Percentiles rank a stretch among this genome's conserved stretches.
These are phyloP conservation scores for Nomada fucata DNA, from an alignment of 2,888 invertebrate species.

Conservation along the genomic window DNA sequence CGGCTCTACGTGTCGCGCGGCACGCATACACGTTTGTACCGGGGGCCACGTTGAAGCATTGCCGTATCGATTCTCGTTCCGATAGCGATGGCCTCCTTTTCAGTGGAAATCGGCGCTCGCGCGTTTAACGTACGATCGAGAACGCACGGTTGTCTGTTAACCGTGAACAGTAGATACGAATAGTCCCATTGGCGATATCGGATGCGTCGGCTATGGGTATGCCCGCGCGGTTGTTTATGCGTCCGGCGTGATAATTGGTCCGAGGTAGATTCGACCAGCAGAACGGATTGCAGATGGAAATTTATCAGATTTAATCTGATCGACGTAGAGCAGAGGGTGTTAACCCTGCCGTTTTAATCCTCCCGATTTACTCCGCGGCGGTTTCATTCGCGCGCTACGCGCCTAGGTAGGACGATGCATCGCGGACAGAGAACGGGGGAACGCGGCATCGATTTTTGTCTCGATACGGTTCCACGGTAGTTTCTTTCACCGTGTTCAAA, in stretches of 20 bases:
- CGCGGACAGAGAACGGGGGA: conserved; percentile 65
- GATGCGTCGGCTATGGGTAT: not conserved
- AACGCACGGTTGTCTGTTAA: conserved; percentile 27
- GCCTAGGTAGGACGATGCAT: conserved; percentile 47
- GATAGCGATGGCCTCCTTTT: conserved; percentile 56
- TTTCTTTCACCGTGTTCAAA: conserved; percentile 50
- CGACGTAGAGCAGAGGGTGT: conserved; percentile 22
- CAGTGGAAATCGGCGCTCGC: conserved; percentile 31
- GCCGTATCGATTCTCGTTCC: conserved; percentile 54
- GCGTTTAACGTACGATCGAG: conserved; percentile 32
- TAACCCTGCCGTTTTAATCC: conserved; percentile 45
- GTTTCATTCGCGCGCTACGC: conserved; percentile 72
- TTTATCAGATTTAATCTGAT: conserved; percentile 40
- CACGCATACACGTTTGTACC: conserved; percentile 1
- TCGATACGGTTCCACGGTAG: conserved; percentile 67
- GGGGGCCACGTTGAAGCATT: conserved; percentile 30
- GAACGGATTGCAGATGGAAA: conserved; percentile 2
- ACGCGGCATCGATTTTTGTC: conserved; percentile 72
- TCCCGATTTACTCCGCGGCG: conserved; percentile 46
- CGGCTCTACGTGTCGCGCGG: conserved; percentile 36
- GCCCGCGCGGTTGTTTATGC: conserved; percentile 4
- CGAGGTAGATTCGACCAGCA: not conserved
- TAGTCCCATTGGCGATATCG: conserved; percentile 1
- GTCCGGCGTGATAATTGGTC: conserved; percentile 15
- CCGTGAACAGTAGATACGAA: conserved; percentile 14